Base-by-base conservation (phyloP, 2,888 invertebrate genomes). In the Gymnosoma rotundatum region DNA sequence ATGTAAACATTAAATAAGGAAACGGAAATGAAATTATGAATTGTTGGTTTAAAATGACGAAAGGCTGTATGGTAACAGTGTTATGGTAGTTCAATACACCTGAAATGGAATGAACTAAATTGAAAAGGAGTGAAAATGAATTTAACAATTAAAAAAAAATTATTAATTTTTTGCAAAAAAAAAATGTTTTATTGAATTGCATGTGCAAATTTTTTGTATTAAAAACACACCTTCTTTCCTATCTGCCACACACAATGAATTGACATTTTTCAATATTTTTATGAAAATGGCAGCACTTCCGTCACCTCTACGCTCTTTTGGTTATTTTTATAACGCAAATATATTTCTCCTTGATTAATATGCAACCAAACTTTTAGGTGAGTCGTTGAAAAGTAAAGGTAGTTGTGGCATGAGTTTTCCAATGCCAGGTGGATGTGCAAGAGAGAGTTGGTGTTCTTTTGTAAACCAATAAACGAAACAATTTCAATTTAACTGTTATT, bases 401-500 rank as follows among this genome's bases (percentile, higher is more conserved):
- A 48, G 75, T 52, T 56, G 21, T 69, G 58, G 48, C 48, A n/a
- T 58, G 36, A 18, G 48, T 58, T 48, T 56, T 38, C 38, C 36
- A 64, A 38, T 36, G 50, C 20, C 25, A 81, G 36, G 16, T 50
- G 36, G 14, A 20, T 66, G 38, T 72, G 32, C 45, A 66, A 70
- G 58, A 20, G 58, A 52, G 45, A 32, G 6, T 32, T 32, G 32
- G 6, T 42, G 4, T 42, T 42, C 58, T 75, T 69, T 32, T 80
- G 76, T 58, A 63, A 78, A 83, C 36, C 80, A 50, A 83, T 52
- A 80, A 12, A 42, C 42, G 12, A 81, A 84, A 74, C 73, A 80
- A 76, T 84, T 84, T 84, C 84, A 78, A 81, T 83, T 84, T 84
- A 78, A 70, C 64, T 78, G 73, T 50, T 78, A 84, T 84, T 81